Conservation (phyloP, 2,888 invertebrate genomes). For the Erpobdella octoculata region DNA sequence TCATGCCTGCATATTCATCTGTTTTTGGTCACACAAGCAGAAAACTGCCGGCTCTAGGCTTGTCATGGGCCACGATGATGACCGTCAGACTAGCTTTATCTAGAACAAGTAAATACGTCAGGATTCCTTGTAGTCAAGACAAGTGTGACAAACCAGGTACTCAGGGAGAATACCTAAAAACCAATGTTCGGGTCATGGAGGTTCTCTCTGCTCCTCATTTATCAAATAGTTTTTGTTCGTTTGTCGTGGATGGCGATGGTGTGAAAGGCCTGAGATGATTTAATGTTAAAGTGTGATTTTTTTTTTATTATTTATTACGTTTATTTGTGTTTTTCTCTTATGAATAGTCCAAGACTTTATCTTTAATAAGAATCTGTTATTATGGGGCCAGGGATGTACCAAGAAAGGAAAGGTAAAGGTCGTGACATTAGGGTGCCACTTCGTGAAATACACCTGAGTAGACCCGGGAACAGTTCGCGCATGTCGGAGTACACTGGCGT, state of each 20-base stretch:
- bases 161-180: background rate
- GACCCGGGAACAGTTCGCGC: too few relatives aligned
- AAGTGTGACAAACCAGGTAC: background rate
- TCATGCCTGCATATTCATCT: background rate
- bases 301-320: too few relatives aligned
- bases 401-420: too few relatives aligned
- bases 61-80: slow-evolving; percentile 63
- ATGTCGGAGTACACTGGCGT: too few relatives aligned
- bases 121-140: background rate
- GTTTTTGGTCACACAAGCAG: background rate
- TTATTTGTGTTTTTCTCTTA: too few relatives aligned
- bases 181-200: slow-evolving; percentile 50
- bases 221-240: slow-evolving; percentile 53
- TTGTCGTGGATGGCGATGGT: slow-evolving; percentile 56
- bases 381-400: too few relatives aligned
- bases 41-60: slow-evolving; percentile 59
- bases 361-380: too few relatives aligned
- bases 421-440: too few relatives aligned
- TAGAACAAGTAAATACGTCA: slow-evolving; percentile 37
- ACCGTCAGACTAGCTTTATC: slow-evolving; percentile 58
- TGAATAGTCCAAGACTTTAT: too few relatives aligned
- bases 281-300: too few relatives aligned
- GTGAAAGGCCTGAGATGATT: slow-evolving; percentile 39
- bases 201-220: slow-evolving; percentile 60
- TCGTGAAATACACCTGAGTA: too few relatives aligned